These are phyloP conservation scores for Chloropsis cyanopogon DNA, from an alignment of 2,113 vertebrate species.

Conservation along the genomic window DNA sequence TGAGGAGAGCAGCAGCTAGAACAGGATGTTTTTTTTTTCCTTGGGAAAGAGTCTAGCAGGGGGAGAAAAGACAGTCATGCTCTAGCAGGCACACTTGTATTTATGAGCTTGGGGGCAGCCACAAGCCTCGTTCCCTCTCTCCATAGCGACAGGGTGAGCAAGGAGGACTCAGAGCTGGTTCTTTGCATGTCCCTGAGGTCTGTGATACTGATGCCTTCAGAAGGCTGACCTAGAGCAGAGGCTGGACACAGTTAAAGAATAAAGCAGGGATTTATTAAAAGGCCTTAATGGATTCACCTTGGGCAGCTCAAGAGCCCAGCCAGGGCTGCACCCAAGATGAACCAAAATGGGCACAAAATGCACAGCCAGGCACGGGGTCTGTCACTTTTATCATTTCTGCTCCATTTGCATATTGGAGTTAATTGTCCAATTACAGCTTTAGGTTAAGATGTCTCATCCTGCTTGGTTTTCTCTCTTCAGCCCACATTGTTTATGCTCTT, in stretches of 20 bases:
- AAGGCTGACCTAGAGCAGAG: neutral
- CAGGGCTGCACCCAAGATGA: neutral
- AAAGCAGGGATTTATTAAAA: neutral
- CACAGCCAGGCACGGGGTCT: accelerated
- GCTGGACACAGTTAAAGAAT: neutral
- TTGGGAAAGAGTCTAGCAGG: neutral
- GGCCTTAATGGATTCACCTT: neutral
- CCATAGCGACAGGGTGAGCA: neutral
- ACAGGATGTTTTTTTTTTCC: neutral
- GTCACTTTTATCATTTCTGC: neutral
- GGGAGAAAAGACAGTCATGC: neutral
- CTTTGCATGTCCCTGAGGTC: accelerated
- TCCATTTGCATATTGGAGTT: neutral
- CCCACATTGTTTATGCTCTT: neutral
- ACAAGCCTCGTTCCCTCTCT: neutral
- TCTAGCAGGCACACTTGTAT: neutral
- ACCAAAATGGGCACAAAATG: neutral
- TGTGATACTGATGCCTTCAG: neutral
- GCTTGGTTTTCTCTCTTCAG: neutral
- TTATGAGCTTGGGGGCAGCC: neutral
- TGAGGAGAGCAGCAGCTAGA: neutral
- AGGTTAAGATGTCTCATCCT: neutral
- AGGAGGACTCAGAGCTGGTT: neutral
- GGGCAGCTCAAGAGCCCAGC: neutral
- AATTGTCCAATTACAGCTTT: neutral